Evolutionary conservation across 2,888 invertebrate species (phyloP).

Genomic region (Lutraria lutraria): DNA sequence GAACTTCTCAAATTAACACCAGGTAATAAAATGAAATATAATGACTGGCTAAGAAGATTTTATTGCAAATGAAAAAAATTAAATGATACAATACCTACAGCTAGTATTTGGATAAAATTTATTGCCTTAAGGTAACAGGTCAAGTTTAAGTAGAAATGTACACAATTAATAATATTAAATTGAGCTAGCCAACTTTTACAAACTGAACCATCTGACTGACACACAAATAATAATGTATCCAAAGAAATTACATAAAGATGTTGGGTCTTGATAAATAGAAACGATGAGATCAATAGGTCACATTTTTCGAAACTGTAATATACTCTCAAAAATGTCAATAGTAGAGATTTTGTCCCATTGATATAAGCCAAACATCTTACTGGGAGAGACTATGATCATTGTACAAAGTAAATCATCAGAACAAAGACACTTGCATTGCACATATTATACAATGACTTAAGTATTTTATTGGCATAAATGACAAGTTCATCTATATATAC

Average conservation of each 20-base stretch:
- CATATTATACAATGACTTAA: too few species aligned
- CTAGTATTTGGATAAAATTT: background rate
- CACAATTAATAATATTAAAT: slow-evolving; percentile 12
- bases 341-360: too few species aligned
- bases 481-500: too few species aligned
- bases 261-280: background rate
- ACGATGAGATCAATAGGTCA: background rate
- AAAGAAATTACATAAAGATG: background rate
- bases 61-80: slow-evolving; percentile 14
- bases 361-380: too few species aligned
- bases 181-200: background rate
- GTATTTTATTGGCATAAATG: too few species aligned
- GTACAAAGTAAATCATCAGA: too few species aligned
- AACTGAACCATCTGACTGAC: background rate
- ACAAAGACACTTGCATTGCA: too few species aligned
- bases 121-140: slow-evolving; percentile 10
- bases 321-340: too few species aligned
- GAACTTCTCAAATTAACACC: slow-evolving; percentile 1
- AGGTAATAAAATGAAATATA: slow-evolving; percentile 9
- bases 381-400: too few species aligned
- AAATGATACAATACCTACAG: background rate
- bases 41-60: background rate
- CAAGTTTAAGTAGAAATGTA: slow-evolving; percentile 24
- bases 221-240: background rate
- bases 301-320: background rate